Percentiles rank a stretch among this genome's conserved stretches.
phyloP scores from a whole-genome alignment of 1,140 invertebrate genomes.

The Conus ventricosus region DNA sequence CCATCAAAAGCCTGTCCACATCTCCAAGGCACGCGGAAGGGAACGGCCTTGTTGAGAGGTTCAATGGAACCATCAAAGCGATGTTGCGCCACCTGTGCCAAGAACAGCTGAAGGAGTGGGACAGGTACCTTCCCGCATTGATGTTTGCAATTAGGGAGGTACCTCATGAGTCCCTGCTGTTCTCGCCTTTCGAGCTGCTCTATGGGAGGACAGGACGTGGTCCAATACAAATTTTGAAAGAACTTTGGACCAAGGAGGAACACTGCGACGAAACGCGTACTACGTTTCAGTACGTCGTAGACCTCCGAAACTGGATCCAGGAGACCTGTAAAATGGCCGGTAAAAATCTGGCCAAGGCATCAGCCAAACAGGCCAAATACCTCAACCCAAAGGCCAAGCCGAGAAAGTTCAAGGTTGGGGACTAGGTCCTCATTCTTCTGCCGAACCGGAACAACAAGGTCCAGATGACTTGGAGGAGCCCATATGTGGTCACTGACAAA shows the following conservation, averaged over 20 bases:
- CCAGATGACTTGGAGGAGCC: too few species aligned
- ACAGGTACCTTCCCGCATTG: slow-evolving; percentile 51
- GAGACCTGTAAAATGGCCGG: slow-evolving; percentile 34
- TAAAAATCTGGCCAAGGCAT: slow-evolving; percentile 18
- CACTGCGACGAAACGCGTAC: slow-evolving; percentile 43
- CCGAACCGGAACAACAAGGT: slow-evolving; percentile 6
- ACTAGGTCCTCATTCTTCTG: slow-evolving; percentile 38
- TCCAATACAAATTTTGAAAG: slow-evolving; percentile 44
- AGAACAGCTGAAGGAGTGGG: slow-evolving; percentile 62
- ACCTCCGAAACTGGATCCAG: slow-evolving; percentile 8
- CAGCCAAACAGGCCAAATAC: neutral
- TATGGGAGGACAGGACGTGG: slow-evolving; percentile 34
- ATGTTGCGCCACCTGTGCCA: slow-evolving; percentile 54
- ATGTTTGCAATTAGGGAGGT: slow-evolving; percentile 37
- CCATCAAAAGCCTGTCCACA: neutral
- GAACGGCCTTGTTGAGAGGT: slow-evolving; percentile 45
- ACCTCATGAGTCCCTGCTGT: slow-evolving; percentile 29
- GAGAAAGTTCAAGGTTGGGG: slow-evolving; percentile 34
- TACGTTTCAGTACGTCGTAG: slow-evolving; percentile 37
- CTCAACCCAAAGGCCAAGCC: slow-evolving; percentile 33
- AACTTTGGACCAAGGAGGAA: slow-evolving; percentile 52
- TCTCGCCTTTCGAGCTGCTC: slow-evolving; percentile 38
- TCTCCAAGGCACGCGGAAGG: slow-evolving; percentile 24
- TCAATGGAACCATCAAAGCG: slow-evolving; percentile 57
- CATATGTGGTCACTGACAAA: too few species aligned